These are phyloP conservation scores for Macrosiphum euphorbiae DNA, from an alignment of 2,888 invertebrate genomes.

Conservation along the genomic window DNA sequence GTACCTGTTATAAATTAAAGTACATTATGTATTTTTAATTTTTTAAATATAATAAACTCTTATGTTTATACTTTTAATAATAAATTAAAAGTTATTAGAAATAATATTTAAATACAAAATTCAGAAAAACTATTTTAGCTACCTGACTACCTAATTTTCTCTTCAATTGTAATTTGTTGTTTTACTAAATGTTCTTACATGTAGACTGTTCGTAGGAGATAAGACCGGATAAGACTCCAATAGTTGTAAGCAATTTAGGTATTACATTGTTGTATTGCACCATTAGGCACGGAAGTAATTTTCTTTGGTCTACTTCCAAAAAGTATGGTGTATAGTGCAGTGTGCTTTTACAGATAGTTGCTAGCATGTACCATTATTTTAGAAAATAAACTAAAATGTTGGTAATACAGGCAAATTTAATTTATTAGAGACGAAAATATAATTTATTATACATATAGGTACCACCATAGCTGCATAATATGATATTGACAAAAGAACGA, in stretches of 20 bases:
- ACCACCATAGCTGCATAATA: not conserved
- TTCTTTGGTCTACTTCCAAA: conserved; percentile 16
- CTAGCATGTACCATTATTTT: not conserved
- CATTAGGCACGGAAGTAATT: conserved; percentile 1
- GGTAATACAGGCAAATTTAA: not conserved
- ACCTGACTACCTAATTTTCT: not conserved
- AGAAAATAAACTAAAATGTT: not conserved
- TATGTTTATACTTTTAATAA: not conserved
- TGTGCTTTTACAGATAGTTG: not conserved
- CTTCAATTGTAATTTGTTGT: not conserved
- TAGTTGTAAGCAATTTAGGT: not conserved
- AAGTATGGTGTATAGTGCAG: not conserved
- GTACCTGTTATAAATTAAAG: not conserved
- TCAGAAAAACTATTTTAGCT: not conserved
- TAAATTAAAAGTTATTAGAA: not conserved
- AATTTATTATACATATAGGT: not conserved
- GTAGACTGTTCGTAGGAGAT: not conserved
- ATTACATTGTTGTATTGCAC: not conserved
- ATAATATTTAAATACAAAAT: not conserved
- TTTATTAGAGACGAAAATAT: not conserved
- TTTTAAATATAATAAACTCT: not conserved
- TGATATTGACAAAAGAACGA: not conserved
- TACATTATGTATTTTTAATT: not conserved
- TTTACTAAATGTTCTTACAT: not conserved
- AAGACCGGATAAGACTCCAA: not conserved